Evolutionary conservation across 2,113 vertebrate species (phyloP).

Genomic region (Ondatra zibethicus): DNA sequence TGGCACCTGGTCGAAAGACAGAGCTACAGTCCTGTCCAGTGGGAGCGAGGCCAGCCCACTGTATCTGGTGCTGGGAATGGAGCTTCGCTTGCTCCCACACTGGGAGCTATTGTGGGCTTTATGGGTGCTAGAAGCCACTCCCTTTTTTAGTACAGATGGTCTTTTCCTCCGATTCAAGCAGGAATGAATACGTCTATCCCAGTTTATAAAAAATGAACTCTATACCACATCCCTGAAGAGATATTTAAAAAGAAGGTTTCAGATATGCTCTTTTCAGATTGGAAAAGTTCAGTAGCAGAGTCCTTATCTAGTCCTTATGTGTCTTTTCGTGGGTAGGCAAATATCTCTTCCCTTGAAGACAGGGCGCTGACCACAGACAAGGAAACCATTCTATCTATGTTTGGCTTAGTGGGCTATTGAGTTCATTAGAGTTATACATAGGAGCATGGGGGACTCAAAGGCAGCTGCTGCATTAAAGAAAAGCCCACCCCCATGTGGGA

Average conservation of each 20-base stretch:
- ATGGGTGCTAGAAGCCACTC: background rate
- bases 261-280: background rate
- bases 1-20: background rate
- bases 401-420: background rate
- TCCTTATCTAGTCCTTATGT: background rate
- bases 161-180: background rate
- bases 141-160: background rate
- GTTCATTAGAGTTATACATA: background rate
- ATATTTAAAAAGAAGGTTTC: background rate
- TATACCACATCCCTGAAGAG: background rate
- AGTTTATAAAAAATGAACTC: background rate
- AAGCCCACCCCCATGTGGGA: background rate
- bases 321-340: background rate
- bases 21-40: rapidly evolving
- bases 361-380: background rate
- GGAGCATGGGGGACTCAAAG: too few relatives aligned
- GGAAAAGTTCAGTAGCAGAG: too few relatives aligned
- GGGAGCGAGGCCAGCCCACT: background rate
- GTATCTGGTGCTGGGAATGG: background rate
- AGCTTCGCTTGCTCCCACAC: background rate
- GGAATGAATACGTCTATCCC: background rate
- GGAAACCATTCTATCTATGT: background rate
- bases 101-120: background rate
- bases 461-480: background rate
- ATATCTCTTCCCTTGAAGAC: background rate